These are phyloP conservation scores for Tachina grossa DNA, from an alignment of 2,888 invertebrate genomes.

Conservation along the genomic window DNA sequence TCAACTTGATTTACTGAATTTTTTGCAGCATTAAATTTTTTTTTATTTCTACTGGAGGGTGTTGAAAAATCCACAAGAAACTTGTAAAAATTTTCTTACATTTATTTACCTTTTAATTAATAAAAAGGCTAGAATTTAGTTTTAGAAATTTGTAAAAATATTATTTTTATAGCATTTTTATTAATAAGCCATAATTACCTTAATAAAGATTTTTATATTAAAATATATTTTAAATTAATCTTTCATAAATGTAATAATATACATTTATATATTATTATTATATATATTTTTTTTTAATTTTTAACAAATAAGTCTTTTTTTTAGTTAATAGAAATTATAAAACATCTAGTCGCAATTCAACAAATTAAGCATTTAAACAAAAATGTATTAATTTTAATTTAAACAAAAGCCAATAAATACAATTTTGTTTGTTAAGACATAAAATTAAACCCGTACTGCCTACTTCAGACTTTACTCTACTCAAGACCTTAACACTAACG, in stretches of 20 bases:
- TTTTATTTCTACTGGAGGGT: not conserved
- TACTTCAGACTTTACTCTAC: not conserved
- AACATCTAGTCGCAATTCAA: conserved; percentile 70
- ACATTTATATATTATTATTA: not conserved
- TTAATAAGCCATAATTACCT: conserved; percentile 5
- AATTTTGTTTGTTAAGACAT: conserved; percentile 5
- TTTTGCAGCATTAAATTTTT: not conserved
- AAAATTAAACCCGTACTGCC: conserved; percentile 32
- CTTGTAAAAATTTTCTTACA: not conserved
- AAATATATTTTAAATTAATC: conserved; percentile 24
- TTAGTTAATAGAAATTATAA: conserved; percentile 54
- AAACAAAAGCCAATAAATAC: not conserved
- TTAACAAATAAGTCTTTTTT: conserved; percentile 20
- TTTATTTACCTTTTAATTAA: conserved; percentile 7
- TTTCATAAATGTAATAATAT: conserved; percentile 9
- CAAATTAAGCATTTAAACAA: conserved; percentile 43
- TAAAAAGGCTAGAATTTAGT: conserved; percentile 8
- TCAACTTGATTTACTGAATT: too few relatives aligned
- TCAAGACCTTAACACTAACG: not conserved
- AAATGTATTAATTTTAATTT: conserved; percentile 27
- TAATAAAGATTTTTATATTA: conserved; percentile 13
- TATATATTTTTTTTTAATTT: conserved; percentile 21
- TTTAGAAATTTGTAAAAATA: conserved; percentile 17
- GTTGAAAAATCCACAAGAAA: not conserved
- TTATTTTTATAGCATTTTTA: conserved; percentile 51